Evolutionary conservation across 2,113 vertebrate genomes (phyloP).

Genomic region (Lepus timidus): DNA sequence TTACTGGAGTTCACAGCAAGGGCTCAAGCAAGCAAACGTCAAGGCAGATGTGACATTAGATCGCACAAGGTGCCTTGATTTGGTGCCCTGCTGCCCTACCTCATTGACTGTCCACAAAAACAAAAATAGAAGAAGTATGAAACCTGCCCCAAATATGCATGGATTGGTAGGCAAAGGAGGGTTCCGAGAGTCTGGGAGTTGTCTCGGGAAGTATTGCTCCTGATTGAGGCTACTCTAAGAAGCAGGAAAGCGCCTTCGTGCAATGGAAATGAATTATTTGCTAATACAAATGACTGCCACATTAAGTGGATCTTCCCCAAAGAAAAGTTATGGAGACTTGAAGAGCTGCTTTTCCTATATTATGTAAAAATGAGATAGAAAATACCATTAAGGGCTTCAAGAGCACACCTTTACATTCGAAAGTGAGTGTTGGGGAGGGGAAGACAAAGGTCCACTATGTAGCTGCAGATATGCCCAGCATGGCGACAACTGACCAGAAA

Average conservation of each 20-base stretch:
- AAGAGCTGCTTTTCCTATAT: neutral
- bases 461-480: neutral
- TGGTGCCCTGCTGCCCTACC: neutral
- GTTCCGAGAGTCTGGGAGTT: too few species aligned
- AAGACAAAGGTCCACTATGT: neutral
- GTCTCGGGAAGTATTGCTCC: too few species aligned
- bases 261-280: constrained; percentile 37
- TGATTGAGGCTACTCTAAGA: too few species aligned
- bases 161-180: too few species aligned
- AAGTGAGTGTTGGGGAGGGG: neutral
- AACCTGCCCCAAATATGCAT: too few species aligned
- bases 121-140: too few species aligned
- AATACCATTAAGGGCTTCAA: neutral
- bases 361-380: constrained; percentile 18
- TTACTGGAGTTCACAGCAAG: constrained; percentile 17
- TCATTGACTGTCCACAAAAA: neutral
- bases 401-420: neutral
- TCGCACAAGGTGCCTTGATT: neutral
- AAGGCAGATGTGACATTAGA: neutral
- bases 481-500: neutral
- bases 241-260: neutral
- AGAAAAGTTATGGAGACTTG: neutral
- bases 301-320: neutral
- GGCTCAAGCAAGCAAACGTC: neutral
- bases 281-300: neutral